These are phyloP conservation scores for Drosophila watanabei DNA, from an alignment of 1,140 invertebrate genomes.

Conservation along the genomic window DNA sequence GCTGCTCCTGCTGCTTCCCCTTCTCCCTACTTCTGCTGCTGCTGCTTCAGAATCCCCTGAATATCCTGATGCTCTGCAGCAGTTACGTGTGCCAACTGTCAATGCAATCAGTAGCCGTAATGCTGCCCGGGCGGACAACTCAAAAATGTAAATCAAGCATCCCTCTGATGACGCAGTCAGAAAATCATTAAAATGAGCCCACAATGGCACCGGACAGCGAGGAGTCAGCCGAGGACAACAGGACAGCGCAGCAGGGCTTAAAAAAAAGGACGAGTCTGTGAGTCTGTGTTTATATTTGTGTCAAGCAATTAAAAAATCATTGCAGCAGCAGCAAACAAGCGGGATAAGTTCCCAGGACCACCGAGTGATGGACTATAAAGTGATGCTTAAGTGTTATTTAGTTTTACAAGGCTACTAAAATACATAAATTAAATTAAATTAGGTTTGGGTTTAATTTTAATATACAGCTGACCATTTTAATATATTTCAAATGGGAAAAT, in stretches of 20 bases:
- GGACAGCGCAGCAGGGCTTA: slow-evolving; percentile 4
- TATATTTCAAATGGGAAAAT: background rate
- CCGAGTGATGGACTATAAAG: background rate
- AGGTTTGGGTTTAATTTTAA: background rate
- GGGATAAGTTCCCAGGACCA: slow-evolving; percentile 3
- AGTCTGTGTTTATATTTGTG: slow-evolving; percentile 59
- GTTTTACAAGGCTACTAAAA: background rate
- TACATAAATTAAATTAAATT: background rate
- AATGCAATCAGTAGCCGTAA: slow-evolving; percentile 56
- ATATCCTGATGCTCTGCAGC: slow-evolving; percentile 38
- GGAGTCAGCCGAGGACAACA: slow-evolving; percentile 32
- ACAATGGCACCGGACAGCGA: slow-evolving; percentile 40
- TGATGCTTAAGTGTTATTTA: slow-evolving; percentile 1
- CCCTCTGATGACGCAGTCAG: slow-evolving; percentile 53
- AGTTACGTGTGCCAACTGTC: slow-evolving; percentile 57
- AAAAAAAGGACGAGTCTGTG: slow-evolving; percentile 32
- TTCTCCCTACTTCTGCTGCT: no score
- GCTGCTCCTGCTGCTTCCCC: no score
- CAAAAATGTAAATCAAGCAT: slow-evolving; percentile 62
- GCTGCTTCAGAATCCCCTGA: slow-evolving; percentile 11
- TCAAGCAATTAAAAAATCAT: slow-evolving; percentile 65
- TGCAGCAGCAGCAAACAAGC: slow-evolving; percentile 47
- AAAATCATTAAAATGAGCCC: slow-evolving; percentile 58
- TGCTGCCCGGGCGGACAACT: slow-evolving; percentile 49
- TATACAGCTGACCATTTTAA: background rate